Evolutionary conservation across 2,113 vertebrate species (phyloP), one percentile per base, ranked within the genome.

Genomic region (Progne subis): DNA sequence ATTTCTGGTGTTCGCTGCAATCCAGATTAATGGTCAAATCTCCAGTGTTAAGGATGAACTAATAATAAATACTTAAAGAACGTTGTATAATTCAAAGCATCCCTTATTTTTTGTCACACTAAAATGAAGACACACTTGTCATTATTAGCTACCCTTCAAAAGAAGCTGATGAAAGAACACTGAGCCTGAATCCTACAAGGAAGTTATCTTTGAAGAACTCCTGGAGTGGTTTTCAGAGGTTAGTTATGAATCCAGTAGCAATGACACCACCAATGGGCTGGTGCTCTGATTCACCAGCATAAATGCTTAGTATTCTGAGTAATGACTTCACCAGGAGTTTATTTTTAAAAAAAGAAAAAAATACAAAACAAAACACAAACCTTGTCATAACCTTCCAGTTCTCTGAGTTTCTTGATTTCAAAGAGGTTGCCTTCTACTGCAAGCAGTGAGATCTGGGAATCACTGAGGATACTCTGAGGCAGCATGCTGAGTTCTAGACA

Each of bases 361-460:
- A 4, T 6, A 5, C 34, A 37, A 65, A 34, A 14, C 20, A 63
- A 57, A 34, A 37, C 8, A 97, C 97, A 95, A 78, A 99, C 99
- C 99, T 99, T 98, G 56, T 99, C 99, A 29, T 99, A 99, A 53
- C 99, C 99, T 17, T 99, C 98, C 84, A 99, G 97, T 96, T 99
- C 99, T 94, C 98, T 92, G 55, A 99, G 98, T 9, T 97, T 98
- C 97, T 99, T 99, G 87, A 99, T 99, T 93, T 99, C 99, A 83
- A 99, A 99, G 90, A 99, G 98, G 96, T 99, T 99, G 59, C 99
- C 99, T 96, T 99, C 99, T 84, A 99, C 97, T 49, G 99, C 99
- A 93, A 99, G 98, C 81, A 99, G 97, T n/a, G 99, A 99, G 90
- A 99, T 99, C 93, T 98, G 99, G 28, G 99, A 99, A 83, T 99